Conservation (phyloP, 2,797 vertebrate species). For the Pipistrellus pipistrellus region DNA sequence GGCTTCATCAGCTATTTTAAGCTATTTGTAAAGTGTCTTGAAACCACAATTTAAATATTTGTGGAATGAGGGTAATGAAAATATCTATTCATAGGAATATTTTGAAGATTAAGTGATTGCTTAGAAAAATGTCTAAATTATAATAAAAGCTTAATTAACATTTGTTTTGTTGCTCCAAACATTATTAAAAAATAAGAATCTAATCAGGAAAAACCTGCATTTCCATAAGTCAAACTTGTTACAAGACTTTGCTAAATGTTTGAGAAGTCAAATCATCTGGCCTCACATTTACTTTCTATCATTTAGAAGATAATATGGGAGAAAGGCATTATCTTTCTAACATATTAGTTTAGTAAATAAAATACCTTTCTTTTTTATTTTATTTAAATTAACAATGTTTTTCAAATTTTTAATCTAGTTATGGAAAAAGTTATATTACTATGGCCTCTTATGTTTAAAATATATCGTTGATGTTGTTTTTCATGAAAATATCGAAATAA, state of each 20-base stretch:
- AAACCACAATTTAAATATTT: not conserved
- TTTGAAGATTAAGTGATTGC: constrained; percentile 10
- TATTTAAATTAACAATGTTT: constrained; percentile 20
- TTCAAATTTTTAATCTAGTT: constrained; percentile 20
- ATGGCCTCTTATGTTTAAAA: constrained; percentile 23
- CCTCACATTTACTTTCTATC: not conserved
- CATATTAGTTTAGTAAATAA: not conserved
- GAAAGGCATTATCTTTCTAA: not conserved
- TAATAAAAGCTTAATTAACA: not conserved
- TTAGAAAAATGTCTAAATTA: not conserved
- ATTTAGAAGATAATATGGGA: not conserved
- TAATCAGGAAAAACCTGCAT: not conserved
- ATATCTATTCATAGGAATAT: not conserved
- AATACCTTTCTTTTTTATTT: not conserved
- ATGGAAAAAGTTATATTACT: not conserved
- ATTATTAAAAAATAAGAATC: not conserved
- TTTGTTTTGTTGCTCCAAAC: not conserved
- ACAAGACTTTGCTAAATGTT: not conserved
- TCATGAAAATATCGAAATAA: constrained; percentile 42
- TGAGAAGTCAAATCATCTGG: not conserved
- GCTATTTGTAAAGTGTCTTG: not conserved
- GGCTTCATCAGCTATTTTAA: not conserved
- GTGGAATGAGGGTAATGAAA: not conserved
- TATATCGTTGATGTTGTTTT: not conserved
- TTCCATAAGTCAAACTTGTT: not conserved